These are phyloP conservation scores for Aphelenchoides avenae DNA, from an alignment of 1,140 invertebrate genomes.

Conservation along the genomic window DNA sequence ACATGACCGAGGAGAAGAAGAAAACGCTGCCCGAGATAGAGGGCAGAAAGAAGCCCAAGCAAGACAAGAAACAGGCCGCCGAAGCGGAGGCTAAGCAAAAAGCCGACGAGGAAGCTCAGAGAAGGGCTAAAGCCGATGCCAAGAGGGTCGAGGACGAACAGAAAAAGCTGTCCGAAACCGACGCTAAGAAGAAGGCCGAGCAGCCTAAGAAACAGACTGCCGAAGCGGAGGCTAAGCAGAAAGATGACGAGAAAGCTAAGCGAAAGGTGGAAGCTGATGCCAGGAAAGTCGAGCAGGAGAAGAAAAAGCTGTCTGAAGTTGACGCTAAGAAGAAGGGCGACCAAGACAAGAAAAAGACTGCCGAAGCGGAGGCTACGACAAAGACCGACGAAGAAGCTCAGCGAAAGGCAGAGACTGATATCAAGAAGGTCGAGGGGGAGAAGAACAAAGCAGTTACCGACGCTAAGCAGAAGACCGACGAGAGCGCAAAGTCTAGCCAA, in stretches of 20 bases:
- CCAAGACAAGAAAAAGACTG: background rate
- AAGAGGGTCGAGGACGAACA: background rate
- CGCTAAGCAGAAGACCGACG: no score
- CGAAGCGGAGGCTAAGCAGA: constrained; percentile 15
- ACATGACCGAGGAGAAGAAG: constrained; percentile 10
- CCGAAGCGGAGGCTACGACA: background rate
- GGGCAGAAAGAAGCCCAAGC: background rate
- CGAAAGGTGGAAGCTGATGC: background rate
- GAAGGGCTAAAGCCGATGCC: constrained; percentile 2
- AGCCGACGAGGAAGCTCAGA: background rate
- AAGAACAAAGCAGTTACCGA: no score
- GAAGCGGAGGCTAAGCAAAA: background rate
- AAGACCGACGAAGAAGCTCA: background rate
- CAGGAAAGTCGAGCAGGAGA: background rate
- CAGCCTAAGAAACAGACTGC: constrained; percentile 1
- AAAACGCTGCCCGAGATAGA: background rate
- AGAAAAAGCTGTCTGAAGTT: background rate
- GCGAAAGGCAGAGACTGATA: background rate
- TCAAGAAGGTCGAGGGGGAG: background rate
- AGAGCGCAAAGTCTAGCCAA: no score
- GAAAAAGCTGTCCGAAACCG: background rate
- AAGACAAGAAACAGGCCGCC: background rate
- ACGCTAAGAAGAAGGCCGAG: constrained; percentile 11
- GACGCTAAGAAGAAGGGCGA: background rate
- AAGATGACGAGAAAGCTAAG: background rate